phyloP scores from a whole-genome alignment of 2,888 invertebrate species.

The Boloria selene region DNA sequence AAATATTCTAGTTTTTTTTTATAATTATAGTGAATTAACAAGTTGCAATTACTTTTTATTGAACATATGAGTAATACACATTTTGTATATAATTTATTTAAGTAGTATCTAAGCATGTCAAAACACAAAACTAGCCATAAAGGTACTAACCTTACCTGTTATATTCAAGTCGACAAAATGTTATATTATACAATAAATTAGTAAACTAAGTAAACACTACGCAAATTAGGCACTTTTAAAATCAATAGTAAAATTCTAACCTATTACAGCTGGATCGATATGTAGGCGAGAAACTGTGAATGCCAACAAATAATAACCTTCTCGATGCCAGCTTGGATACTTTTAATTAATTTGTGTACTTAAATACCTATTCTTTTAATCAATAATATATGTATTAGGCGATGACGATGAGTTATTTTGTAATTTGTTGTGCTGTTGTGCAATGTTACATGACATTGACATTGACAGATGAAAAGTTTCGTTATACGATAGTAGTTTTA shows the following conservation, averaged over 20 bases:
- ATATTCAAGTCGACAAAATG: too few relatives aligned
- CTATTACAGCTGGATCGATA: constrained; percentile 60
- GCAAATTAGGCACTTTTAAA: neutral
- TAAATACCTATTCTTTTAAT: constrained; percentile 12
- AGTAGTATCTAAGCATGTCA: too few relatives aligned
- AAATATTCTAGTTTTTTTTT: too few relatives aligned
- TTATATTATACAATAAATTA: constrained; percentile 1
- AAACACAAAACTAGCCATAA: too few relatives aligned
- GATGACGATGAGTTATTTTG: constrained; percentile 23
- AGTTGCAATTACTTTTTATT: too few relatives aligned
- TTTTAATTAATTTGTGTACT: constrained; percentile 28
- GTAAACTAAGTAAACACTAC: neutral
- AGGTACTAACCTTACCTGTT: too few relatives aligned
- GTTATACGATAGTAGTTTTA: neutral
- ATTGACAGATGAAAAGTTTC: constrained; percentile 48
- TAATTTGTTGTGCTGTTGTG: constrained; percentile 13
- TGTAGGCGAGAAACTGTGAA: constrained; percentile 60
- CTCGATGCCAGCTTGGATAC: constrained; percentile 73
- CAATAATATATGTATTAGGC: constrained; percentile 12
- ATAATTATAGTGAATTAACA: too few relatives aligned
- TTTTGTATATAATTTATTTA: too few relatives aligned
- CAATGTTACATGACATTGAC: constrained; percentile 64
- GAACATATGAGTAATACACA: too few relatives aligned
- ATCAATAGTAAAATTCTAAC: constrained; percentile 54
- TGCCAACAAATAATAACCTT: constrained; percentile 62